Evolutionary conservation across 1,140 invertebrate genomes (phyloP).

Genomic region (Neotoxoptera formosana): DNA sequence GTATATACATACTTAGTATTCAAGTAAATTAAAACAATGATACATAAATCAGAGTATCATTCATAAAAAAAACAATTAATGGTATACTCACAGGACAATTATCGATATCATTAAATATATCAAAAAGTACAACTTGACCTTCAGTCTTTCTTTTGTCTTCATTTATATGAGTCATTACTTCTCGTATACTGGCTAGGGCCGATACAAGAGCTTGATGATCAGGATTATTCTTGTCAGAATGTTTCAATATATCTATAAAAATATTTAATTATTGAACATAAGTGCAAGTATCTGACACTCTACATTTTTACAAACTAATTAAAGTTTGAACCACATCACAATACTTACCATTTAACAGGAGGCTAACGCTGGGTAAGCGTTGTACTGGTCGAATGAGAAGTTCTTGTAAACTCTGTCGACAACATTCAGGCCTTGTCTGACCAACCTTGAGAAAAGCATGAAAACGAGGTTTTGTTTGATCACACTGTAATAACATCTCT

Average conservation of each 20-base stretch:
- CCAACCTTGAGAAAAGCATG: slow-evolving; percentile 98
- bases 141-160: slow-evolving; percentile 97
- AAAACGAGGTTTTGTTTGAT: slow-evolving; percentile 91
- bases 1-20: background rate
- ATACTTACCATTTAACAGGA: slow-evolving; percentile 86
- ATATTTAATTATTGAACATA: slow-evolving; percentile 59
- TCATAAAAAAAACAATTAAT: background rate
- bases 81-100: slow-evolving; percentile 83
- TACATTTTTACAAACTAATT: background rate
- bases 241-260: slow-evolving; percentile 87
- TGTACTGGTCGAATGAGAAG: slow-evolving; percentile 96
- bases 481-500: slow-evolving; percentile 88
- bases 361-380: slow-evolving; percentile 91
- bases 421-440: slow-evolving; percentile 91
- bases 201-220: slow-evolving; percentile 85
- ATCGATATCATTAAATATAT: slow-evolving; percentile 97
- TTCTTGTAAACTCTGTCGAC: slow-evolving; percentile 91
- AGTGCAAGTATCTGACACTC: no score
- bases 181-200: slow-evolving; percentile 85
- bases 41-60: background rate
- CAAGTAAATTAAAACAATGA: background rate
- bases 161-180: slow-evolving; percentile 96
- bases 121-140: slow-evolving; percentile 93
- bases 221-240: slow-evolving; percentile 84
- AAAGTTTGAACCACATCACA: background rate